phyloP scores from a whole-genome alignment of 2,797 vertebrate species.

The Phaenicophaeus curvirostris region DNA sequence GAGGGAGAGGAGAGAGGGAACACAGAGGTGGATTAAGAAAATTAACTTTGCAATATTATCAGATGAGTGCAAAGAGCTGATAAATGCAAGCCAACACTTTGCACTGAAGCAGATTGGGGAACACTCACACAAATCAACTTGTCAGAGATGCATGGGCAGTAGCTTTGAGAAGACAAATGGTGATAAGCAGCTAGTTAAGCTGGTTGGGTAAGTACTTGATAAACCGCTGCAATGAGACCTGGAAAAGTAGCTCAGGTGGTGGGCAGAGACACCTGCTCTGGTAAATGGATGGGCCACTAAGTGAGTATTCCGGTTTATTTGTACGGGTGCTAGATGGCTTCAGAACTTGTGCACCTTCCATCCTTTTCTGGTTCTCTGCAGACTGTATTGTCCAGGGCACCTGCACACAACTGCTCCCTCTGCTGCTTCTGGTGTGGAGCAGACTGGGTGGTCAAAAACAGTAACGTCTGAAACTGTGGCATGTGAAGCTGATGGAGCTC shows the following conservation, averaged over 20 bases:
- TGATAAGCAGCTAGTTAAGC: background rate
- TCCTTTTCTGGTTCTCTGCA: background rate
- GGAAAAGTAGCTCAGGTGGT: background rate
- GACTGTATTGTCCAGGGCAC: background rate
- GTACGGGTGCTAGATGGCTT: background rate
- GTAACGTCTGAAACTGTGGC: background rate
- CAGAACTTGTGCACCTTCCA: background rate
- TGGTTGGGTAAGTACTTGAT: background rate
- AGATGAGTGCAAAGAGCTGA: background rate
- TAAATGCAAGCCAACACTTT: background rate
- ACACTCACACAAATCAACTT: background rate
- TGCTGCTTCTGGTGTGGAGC: background rate
- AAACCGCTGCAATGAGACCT: background rate
- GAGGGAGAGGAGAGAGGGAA: background rate
- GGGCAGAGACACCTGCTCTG: no score
- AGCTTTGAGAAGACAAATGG: background rate
- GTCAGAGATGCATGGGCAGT: background rate
- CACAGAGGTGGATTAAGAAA: background rate
- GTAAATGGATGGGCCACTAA: background rate
- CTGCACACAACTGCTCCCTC: background rate
- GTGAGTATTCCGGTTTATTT: background rate
- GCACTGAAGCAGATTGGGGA: background rate
- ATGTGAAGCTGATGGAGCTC: background rate
- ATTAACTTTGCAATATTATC: background rate
- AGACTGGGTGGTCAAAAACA: background rate